Base-by-base conservation (phyloP, 2,888 invertebrate species). In the Limnephilus lunatus region DNA sequence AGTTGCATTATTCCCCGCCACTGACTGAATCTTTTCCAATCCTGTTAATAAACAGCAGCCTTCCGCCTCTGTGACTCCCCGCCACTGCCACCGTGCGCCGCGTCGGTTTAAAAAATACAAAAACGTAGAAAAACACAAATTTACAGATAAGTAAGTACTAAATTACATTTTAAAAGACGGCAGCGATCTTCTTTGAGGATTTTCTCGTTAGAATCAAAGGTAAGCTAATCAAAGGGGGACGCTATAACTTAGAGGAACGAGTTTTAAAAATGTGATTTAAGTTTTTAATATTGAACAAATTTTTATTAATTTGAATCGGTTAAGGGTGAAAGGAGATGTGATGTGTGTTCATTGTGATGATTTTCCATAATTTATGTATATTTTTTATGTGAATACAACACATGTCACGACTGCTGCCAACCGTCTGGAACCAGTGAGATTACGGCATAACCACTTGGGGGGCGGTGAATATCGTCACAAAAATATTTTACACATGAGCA, bases 261-360 rank as follows among this genome's bases (percentile, higher is more conserved):
- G 32, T 68, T 44, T n/a, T 11, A 86, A 85, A 86, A 86, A 86
- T 86, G 86, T 86, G 86, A 86, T 86, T 86, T 86, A 86, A 86
- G 48, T 86, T 86, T 86, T 86, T 44, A 87, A 87, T 25, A 25
- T 35, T 83, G 2, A 32, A 25, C 35, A 83, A 32, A 35, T 83
- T 19, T 83, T 9, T 39, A 83, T 35, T 25, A 39, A 3, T 11
- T 35, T 35, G 83, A 83, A 25, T 83, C 83, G 35, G 83, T 83
- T 35, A 35, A 1, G 35, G 25, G 25, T 7, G 25, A 68, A 68
- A 68, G 68, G 68, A 25, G 68, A 5, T 25, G 2, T n/a, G 68
- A 5, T 25, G 2, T n/a, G 68, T 25, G 7, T 68, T 15, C 3
- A 48, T 12, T 44, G 44, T 44, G 44, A 44, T 12, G 44, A 39